Evolutionary conservation across 2,888 invertebrate species (phyloP).

Genomic region (Leptinotarsa haldemani): DNA sequence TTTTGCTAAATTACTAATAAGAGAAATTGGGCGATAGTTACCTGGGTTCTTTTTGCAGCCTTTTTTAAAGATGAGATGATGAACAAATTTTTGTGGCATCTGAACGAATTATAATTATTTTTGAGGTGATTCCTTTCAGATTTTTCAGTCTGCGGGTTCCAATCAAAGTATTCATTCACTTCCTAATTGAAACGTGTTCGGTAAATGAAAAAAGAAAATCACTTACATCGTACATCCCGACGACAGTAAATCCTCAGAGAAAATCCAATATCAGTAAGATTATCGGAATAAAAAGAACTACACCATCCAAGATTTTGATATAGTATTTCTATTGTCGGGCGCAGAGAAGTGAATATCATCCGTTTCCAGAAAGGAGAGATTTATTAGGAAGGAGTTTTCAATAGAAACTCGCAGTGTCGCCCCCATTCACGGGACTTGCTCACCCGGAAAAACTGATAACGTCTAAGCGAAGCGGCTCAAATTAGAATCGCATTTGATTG

Average conservation of each 20-base stretch:
- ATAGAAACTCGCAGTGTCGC: constrained; percentile 48
- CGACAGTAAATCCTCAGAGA: neutral
- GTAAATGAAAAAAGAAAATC: neutral
- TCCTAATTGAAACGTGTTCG: neutral
- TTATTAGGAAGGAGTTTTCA: constrained; percentile 48
- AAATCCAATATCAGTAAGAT: constrained; percentile 26
- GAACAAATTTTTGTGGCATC: too few relatives aligned
- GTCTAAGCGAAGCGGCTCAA: constrained; percentile 47
- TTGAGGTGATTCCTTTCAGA: too few relatives aligned
- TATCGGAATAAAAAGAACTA: constrained; percentile 31
- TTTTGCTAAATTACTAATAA: too few relatives aligned
- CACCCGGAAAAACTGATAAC: constrained; percentile 59
- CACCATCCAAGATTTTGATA: constrained; percentile 45
- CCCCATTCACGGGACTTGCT: constrained; percentile 50
- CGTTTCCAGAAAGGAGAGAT: constrained; percentile 48
- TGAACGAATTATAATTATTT: too few relatives aligned
- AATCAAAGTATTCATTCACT: neutral
- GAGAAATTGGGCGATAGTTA: too few relatives aligned
- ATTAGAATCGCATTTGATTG: constrained; percentile 52
- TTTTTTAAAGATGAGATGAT: too few relatives aligned
- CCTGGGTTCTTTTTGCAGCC: too few relatives aligned
- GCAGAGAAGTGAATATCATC: constrained; percentile 49
- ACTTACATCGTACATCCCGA: neutral
- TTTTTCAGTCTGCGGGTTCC: neutral
- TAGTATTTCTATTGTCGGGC: constrained; percentile 47